A percentile compares a stretch with the other conserved stretches of the same genome.
phyloP scores from a whole-genome alignment of 2,113 vertebrate species.

The Chrysemys picta region DNA sequence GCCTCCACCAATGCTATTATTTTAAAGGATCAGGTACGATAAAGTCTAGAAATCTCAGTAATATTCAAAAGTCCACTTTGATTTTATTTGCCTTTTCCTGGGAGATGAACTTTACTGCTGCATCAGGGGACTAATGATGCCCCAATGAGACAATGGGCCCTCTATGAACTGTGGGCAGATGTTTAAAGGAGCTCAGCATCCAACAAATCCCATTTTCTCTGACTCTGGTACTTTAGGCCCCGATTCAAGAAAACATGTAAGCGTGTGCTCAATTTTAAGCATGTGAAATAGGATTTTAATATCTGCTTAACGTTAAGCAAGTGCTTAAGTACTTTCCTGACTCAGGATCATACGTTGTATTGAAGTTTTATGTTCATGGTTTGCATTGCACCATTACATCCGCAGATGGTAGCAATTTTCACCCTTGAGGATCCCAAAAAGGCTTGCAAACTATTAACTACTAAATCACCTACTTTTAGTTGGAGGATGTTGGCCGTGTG shows the following conservation, averaged over 20 bases:
- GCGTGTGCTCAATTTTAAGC: not conserved
- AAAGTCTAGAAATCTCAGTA: constrained; percentile 28
- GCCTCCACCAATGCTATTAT: constrained; percentile 27
- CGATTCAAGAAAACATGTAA: not conserved
- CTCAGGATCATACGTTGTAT: not conserved
- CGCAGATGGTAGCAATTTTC: not conserved
- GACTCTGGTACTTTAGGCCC: not conserved
- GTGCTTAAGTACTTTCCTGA: not conserved
- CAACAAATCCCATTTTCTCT: constrained; percentile 29
- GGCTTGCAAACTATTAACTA: constrained; percentile 18
- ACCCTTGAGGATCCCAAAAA: not conserved
- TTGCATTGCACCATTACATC: not conserved
- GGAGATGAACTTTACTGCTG: constrained; percentile 30
- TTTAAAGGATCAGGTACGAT: constrained; percentile 58
- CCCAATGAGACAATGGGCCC: not conserved
- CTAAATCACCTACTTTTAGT: not conserved
- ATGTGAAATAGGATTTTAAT: not conserved
- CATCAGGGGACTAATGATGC: not conserved
- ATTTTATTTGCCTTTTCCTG: constrained; percentile 48
- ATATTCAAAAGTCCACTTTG: constrained; percentile 50
- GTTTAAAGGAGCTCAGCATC: constrained; percentile 5
- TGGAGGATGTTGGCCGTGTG: not conserved
- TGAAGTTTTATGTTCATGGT: not conserved
- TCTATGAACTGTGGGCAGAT: not conserved
- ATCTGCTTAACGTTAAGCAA: not conserved